Conservation (phyloP, 2,888 invertebrate species). For the Pachycephus smyrnensis region DNA sequence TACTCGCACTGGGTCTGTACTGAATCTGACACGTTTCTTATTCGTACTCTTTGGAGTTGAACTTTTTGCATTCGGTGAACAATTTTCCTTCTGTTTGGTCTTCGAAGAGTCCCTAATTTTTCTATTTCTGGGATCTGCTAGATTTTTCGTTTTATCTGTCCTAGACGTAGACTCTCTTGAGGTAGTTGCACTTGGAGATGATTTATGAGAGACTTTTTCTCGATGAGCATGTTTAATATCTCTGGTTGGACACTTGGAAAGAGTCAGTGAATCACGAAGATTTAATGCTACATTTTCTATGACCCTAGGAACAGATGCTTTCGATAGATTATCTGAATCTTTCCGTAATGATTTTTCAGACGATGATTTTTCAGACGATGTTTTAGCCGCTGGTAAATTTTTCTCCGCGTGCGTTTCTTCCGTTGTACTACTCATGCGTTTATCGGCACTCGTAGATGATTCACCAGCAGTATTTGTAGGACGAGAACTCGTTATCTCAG, state of each 20-base stretch:
- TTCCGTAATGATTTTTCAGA: not conserved
- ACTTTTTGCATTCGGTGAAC: slow-evolving; percentile 5
- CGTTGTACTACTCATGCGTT: not conserved
- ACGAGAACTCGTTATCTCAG: not conserved
- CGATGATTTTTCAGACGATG: too few species aligned
- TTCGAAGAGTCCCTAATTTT: slow-evolving; percentile 22
- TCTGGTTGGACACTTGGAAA: slow-evolving; percentile 1
- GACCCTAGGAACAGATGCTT: not conserved
- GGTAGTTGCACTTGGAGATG: not conserved
- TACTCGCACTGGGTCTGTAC: slow-evolving; percentile 22
- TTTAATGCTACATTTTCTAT: not conserved
- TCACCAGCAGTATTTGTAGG: not conserved
- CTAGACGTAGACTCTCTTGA: not conserved
- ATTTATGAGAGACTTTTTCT: not conserved
- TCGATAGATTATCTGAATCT: too few species aligned
- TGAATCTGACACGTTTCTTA: slow-evolving; percentile 17
- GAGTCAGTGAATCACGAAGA: not conserved
- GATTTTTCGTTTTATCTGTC: slow-evolving; percentile 2
- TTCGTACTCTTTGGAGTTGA: slow-evolving; percentile 53
- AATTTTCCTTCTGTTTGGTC: slow-evolving; percentile 18
- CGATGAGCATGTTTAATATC: not conserved
- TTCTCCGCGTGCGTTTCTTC: not conserved
- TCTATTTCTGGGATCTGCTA: slow-evolving; percentile 20
- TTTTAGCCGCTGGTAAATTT: slow-evolving; percentile 14
- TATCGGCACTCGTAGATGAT: slow-evolving; percentile 6